A percentile compares a stretch with the other conserved stretches of the same genome.
These are phyloP conservation scores for Syngnathus floridae DNA, from an alignment of 2,113 vertebrate genomes.

Conservation along the genomic window DNA sequence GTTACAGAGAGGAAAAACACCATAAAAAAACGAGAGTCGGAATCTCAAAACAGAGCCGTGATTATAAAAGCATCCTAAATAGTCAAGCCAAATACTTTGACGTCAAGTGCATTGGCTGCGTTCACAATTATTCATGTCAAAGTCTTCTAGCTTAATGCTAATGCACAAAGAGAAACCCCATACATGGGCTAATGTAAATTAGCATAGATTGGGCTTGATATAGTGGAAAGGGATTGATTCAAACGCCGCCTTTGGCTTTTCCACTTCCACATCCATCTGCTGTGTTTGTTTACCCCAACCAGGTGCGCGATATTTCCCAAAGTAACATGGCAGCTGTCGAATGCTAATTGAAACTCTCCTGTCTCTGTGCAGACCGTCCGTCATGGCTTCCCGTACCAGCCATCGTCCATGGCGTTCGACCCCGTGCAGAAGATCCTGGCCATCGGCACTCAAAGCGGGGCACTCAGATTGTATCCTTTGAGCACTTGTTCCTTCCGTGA, in stretches of 20 bases:
- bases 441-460: constrained; percentile 90
- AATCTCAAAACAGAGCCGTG: constrained; percentile 46
- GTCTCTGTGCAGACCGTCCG: constrained; percentile 82
- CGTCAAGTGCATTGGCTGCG: constrained; percentile 5
- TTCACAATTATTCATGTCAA: background rate
- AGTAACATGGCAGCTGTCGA: constrained; percentile 43
- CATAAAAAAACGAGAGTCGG: constrained; percentile 14
- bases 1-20: constrained; percentile 37
- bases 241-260: constrained; percentile 17
- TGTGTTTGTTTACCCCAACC: constrained; percentile 40
- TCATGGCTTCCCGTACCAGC: constrained; percentile 97
- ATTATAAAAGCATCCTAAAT: constrained; percentile 45
- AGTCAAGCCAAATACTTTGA: constrained; percentile 27
- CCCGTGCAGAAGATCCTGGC: constrained; percentile 98
- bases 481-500: constrained; percentile 1
- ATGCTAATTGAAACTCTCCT: constrained; percentile 37
- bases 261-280: constrained; percentile 40
- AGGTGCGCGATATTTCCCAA: constrained; percentile 37
- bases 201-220: background rate
- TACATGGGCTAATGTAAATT: too few relatives aligned
- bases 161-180: too few relatives aligned
- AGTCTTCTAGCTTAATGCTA: too few relatives aligned
- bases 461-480: constrained; percentile 98
- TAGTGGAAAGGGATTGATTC: background rate
- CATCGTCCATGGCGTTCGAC: constrained; percentile 96